These are phyloP conservation scores for Euborellia annulipes DNA, from an alignment of 1,140 invertebrate species.

Conservation along the genomic window DNA sequence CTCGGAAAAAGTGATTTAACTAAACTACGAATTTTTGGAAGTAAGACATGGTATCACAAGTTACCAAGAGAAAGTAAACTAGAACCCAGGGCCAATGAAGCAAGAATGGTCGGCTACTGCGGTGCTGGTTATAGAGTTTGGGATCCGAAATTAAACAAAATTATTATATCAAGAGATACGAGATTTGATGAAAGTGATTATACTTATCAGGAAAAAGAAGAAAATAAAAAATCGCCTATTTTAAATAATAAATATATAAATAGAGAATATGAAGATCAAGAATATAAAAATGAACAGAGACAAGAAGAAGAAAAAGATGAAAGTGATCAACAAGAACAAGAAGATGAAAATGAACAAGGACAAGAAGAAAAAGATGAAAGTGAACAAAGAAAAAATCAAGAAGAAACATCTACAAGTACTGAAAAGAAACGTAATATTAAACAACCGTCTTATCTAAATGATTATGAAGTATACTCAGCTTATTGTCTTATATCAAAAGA, in stretches of 20 bases:
- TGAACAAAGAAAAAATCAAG: neutral
- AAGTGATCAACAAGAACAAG: neutral
- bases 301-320: neutral
- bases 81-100: neutral
- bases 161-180: neutral
- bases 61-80: neutral
- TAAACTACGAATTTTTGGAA: neutral
- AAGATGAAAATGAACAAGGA: neutral
- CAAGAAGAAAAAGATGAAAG: neutral
- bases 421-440: too few relatives aligned
- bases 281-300: neutral
- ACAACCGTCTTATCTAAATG: too few relatives aligned
- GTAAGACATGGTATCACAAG: neutral
- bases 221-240: too few relatives aligned
- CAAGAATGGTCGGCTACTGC: slow-evolving; percentile 1
- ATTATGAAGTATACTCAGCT: too few relatives aligned
- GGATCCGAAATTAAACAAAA: neutral
- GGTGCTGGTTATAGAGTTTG: neutral
- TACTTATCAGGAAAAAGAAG: neutral
- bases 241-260: neutral
- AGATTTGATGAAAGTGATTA: slow-evolving; percentile 1
- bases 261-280: neutral
- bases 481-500: too few relatives aligned
- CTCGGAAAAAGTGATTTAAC: neutral
- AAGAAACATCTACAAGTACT: neutral